Percentiles rank a stretch among this genome's conserved stretches.
These are phyloP conservation scores for Scytalopus superciliaris DNA, from an alignment of 2,113 vertebrate species.

Conservation along the genomic window DNA sequence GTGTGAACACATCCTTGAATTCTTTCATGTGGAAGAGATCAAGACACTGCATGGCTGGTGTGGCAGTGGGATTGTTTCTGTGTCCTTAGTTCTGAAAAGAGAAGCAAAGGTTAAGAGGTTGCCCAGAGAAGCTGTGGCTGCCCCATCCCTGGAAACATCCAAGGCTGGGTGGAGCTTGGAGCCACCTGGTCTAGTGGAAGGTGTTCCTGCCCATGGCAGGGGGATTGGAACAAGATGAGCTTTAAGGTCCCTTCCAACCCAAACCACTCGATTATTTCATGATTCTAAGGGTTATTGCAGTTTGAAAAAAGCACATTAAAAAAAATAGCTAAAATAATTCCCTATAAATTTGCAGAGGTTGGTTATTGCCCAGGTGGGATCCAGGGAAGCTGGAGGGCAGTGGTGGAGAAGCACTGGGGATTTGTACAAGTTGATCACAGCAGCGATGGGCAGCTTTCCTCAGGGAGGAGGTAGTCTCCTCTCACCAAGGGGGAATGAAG, in stretches of 20 bases:
- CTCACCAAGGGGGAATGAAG: not conserved
- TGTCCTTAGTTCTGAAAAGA: not conserved
- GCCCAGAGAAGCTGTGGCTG: not conserved
- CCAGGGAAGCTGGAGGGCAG: not conserved
- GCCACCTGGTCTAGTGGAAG: not conserved
- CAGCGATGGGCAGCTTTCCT: not conserved
- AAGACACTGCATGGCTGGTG: accelerated
- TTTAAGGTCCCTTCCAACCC: not conserved
- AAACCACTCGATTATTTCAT: not conserved
- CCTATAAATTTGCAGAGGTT: accelerated
- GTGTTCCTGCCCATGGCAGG: not conserved
- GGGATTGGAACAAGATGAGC: not conserved
- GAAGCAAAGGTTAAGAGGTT: not conserved
- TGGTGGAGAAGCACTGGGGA: accelerated
- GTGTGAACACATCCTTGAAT: not conserved
- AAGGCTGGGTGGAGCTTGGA: not conserved
- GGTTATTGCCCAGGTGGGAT: not conserved
- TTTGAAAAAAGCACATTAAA: not conserved
- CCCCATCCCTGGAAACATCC: not conserved
- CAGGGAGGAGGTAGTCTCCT: accelerated
- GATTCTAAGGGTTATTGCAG: not conserved
- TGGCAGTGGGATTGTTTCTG: accelerated
- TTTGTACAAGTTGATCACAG: accelerated
- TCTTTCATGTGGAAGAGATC: not conserved
- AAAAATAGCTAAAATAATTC: not conserved